These are phyloP conservation scores for Marmota monax DNA, from an alignment of 2,113 vertebrate species.

Conservation along the genomic window DNA sequence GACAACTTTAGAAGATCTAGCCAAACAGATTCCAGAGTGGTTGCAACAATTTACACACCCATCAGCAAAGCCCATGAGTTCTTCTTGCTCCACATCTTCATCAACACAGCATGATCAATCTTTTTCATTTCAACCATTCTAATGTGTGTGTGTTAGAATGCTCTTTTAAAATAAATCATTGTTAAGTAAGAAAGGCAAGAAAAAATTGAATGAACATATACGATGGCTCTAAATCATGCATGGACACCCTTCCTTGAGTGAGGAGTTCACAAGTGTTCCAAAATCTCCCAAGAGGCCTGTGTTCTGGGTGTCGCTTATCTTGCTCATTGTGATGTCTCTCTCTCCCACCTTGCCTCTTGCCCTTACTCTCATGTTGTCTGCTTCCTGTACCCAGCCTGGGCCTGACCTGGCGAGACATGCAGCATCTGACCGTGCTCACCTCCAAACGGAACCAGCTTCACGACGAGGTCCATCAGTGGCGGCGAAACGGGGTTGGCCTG, in stretches of 20 bases:
- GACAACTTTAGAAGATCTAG: background rate
- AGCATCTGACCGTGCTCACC: slow-evolving; percentile 97
- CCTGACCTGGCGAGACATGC: slow-evolving; percentile 98
- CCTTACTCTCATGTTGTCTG: background rate
- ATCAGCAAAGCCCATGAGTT: background rate
- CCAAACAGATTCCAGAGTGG: background rate
- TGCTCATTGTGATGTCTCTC: background rate
- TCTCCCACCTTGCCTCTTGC: background rate
- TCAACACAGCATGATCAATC: background rate
- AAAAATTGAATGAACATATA: background rate
- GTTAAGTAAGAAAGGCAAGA: background rate
- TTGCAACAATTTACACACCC: background rate
- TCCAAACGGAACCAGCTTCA: slow-evolving; percentile 99
- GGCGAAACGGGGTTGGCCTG: slow-evolving; percentile 96
- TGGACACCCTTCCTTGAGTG: background rate
- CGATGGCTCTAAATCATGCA: background rate
- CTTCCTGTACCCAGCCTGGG: slow-evolving; percentile 87
- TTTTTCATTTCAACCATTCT: background rate
- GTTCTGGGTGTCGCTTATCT: background rate
- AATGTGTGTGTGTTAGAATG: background rate
- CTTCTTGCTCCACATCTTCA: background rate
- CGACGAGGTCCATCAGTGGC: slow-evolving; percentile 98
- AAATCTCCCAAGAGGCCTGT: background rate
- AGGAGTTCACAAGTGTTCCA: background rate
- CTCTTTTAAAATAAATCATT: background rate